Conservation (phyloP, 2,888 invertebrate genomes). For the Archips xylosteana region DNA sequence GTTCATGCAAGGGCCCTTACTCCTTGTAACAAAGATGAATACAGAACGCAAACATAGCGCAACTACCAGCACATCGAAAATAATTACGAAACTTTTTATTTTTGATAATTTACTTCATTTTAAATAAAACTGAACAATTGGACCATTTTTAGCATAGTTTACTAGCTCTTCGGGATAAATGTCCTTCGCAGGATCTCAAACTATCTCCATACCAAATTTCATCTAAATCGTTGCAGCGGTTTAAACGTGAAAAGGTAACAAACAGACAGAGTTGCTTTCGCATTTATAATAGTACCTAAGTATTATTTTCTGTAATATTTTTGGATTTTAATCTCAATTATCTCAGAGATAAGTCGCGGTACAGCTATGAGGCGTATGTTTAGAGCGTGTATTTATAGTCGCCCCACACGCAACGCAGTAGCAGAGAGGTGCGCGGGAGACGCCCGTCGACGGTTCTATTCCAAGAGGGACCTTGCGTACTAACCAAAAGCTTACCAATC, state of each 20-base stretch:
- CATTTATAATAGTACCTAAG: too few species aligned
- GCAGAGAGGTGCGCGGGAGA: slow-evolving; percentile 76
- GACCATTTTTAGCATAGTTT: neutral
- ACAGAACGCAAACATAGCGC: neutral
- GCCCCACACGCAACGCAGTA: slow-evolving; percentile 82
- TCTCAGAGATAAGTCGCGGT: slow-evolving; percentile 62
- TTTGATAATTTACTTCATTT: neutral
- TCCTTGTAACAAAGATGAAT: neutral
- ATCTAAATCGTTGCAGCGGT: too few species aligned
- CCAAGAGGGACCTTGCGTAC: slow-evolving; percentile 76
- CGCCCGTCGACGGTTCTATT: slow-evolving; percentile 72
- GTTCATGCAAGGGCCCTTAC: neutral
- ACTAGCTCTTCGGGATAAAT: too few species aligned
- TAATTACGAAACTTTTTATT: neutral
- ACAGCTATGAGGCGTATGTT: slow-evolving; percentile 68
- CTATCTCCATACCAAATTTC: too few species aligned
- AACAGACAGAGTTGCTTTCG: too few species aligned
- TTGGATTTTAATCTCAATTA: slow-evolving; percentile 48
- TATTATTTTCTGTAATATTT: slow-evolving; percentile 5
- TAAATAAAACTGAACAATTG: neutral
- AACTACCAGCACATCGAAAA: neutral
- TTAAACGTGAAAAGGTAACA: too few species aligned
- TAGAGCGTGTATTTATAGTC: slow-evolving; percentile 73
- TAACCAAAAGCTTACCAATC: slow-evolving; percentile 43
- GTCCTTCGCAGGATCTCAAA: too few species aligned